Base-by-base conservation (phyloP, 1,140 invertebrate genomes). In the Proales similis region DNA sequence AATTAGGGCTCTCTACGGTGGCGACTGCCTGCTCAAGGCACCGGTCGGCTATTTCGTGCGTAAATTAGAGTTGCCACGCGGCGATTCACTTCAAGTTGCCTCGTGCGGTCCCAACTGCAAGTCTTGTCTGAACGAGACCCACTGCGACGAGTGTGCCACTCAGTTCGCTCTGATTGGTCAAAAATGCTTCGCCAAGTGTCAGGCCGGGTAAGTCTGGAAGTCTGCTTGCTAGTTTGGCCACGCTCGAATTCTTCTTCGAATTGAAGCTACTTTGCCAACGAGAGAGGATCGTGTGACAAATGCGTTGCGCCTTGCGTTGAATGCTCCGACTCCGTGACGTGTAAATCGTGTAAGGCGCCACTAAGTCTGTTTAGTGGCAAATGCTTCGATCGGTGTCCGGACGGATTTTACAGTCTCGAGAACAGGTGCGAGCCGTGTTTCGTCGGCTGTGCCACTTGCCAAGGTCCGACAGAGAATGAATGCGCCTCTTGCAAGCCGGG, bases 361-460 rank as follows among this genome's bases (percentile, higher is more conserved):
- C n/a, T n/a, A 32, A 11, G 32, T 26, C 17, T 61, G 14, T 46
- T 46, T 22, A 30, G 14, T 64, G 65, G 64, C 0, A 29, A 24
- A 27, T 68, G 67, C 63, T 49, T 67, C 2, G n/a, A 57, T 9
- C 4, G 43, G n/a, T 68, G 67, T 46, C 47, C 46, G 17, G 45
- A 53, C 24, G 63, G 63, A 26, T 65, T 48, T 36, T 68, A 66
- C 42, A 11, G 19, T 5, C 11, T 48, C 4, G 27, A 33, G 24
- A 33, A 51, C 2, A 20, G 36, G 24, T 90, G 87, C 72, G 80
- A 81, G 11, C 78, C 81, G 5, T 90, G 88, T 72, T 83, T 88
- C 74, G 69, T 80, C 9, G 82, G 82, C 5, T 91, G 88, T 72
- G 84, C 83, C 66, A 87, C 86, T 1, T 91, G 88, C 70, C 84